Base-by-base conservation (phyloP, 1,140 invertebrate species). In the Drosophila dunni region DNA sequence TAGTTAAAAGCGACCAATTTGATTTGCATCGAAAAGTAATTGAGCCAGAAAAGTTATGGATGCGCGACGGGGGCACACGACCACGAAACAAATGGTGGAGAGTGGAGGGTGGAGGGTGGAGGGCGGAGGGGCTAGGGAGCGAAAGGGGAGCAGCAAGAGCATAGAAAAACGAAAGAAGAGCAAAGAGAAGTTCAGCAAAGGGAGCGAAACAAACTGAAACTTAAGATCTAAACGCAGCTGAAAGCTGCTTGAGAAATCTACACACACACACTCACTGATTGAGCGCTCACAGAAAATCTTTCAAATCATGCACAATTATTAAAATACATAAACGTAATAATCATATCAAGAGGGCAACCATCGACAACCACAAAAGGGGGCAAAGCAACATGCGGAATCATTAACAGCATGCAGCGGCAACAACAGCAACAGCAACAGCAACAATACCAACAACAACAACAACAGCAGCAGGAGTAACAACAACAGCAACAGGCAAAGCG, bases 301-400 rank as follows among this genome's bases (percentile, higher is more conserved):
- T 56, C 82, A 80, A 90, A 91, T 91, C 90, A 91, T 91, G 88
- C 86, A 91, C 83, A 91, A 91, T 91, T 91, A 91, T 91, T 90
- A 90, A 91, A 90, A 89, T 89, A 86, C 81, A 90, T 90, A 80
- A 91, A 83, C 79, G 79, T 90, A 90, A 88, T 88, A 88, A 89
- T 89, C 84, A 78, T 89, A 88, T 88, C 84, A 88, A 89, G 80
- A 84, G 82, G 78, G 61, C 68, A 66, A 38, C 72, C 72, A 69
- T 66, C 63, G 29, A 57, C 51, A 50, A 17, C 50, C 17, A 38
- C 71, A 56, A 58, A 51, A 34, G 57, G n/a, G 60, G 42, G 36
- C 24, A 24, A 68, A 78, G 51, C 78, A 80, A 51, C 66, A 76
- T 42, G 72, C 64, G 80, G 76, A 79, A 78, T 83, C 81, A 84